Base-by-base conservation (phyloP, 2,797 vertebrate species). In the Microctenopoma stevenorrisi region DNA sequence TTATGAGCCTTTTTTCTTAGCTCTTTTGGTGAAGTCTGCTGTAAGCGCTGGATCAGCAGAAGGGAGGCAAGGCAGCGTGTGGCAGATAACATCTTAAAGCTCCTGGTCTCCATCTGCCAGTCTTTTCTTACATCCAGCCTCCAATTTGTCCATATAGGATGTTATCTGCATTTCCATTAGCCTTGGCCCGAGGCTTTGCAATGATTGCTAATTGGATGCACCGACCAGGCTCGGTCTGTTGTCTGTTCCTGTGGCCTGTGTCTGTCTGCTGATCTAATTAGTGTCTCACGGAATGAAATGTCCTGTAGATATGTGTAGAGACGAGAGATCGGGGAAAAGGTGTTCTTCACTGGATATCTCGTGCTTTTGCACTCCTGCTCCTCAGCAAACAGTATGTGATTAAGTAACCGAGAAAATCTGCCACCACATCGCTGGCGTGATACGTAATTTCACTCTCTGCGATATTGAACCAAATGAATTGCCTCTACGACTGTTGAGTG, bases 111-210 rank as follows among this genome's bases (percentile, higher is more conserved):
- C 67, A 82, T 88, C 85, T 84, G 70, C 80, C 63, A 66, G 77
- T 53, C 64, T 30, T 79, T 85, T 88, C 85, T 86, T 86, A 76
- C 75, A 81, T 71, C 55, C 60, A 73, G 80, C 70, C 83, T 85
- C 70, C 74, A 90, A 86, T 89, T 90, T 83, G 85, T 87, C 81
- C 79, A 64, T 43, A 64, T 43, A 64, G 67, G 78, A 78, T 85
- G 80, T 86, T 90, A 92, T 91, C 90, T 90, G 79, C 80, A 87
- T 87, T 88, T 89, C 86, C 76, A 88, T 91, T 90, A 86, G 86
- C 86, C 80, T 25, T 49, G 0, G 84, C 82, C 77, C 51, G 14
- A 72, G 64, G 57, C 73, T 86, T 76, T 79, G 61, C 79, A 72
- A 30, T 82, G 72, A 77, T 82, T 83, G 71, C 81, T 91, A 90